These are phyloP conservation scores for Drosophila formosana DNA, from an alignment of 2,888 invertebrate genomes.

Conservation along the genomic window DNA sequence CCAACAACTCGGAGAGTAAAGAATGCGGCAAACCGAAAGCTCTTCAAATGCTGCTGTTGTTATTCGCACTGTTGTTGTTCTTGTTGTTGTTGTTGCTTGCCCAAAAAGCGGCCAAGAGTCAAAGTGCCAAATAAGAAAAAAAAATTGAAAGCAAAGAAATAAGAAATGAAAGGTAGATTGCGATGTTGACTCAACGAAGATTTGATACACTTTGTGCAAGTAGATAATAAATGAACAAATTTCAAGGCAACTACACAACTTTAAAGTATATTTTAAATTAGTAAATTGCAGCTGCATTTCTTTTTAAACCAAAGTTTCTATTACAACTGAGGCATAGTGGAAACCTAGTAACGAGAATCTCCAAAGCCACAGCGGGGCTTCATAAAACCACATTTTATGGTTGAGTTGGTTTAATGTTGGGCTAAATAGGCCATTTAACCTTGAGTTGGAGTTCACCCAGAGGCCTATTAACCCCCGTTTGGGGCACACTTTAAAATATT, in stretches of 20 bases:
- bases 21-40: conserved; percentile 63
- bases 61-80: conserved; percentile 26
- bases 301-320: neutral
- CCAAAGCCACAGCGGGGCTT: neutral
- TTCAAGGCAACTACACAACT: neutral
- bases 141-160: conserved; percentile 26
- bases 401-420: conserved; percentile 10
- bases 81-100: conserved; percentile 17
- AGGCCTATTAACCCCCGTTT: conserved; percentile 16
- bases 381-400: neutral
- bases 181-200: conserved; percentile 11
- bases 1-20: conserved; percentile 39
- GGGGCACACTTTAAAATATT: neutral
- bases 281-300: neutral
- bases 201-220: conserved; percentile 15
- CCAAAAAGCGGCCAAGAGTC: conserved; percentile 50
- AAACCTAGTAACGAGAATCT: neutral
- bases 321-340: too few species aligned
- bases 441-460: conserved; percentile 17
- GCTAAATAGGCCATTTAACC: conserved; percentile 14
- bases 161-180: conserved; percentile 37
- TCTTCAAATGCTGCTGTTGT: conserved; percentile 20
- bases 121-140: conserved; percentile 46
- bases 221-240: conserved; percentile 2
- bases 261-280: too few species aligned